Evolutionary conservation across 2,113 vertebrate genomes (phyloP), one percentile per base, ranked within the genome.

Genomic region (Oreotrochilus melanogaster): DNA sequence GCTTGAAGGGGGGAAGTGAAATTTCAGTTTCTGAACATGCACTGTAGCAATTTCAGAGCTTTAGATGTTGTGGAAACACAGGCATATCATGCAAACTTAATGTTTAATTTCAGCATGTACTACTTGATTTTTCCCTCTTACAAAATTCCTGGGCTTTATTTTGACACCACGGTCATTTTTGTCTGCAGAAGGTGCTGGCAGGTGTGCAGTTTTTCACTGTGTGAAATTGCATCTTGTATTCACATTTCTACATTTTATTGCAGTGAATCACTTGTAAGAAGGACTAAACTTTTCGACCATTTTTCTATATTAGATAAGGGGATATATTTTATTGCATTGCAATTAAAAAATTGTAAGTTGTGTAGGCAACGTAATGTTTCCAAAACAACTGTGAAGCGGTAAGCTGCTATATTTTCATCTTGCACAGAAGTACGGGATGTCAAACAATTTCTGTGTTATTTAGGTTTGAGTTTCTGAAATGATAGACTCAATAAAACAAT

Each of bases 31-130:
- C 58, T 37, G 45, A 30, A 22, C 10, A 2, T 27, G 27, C 16
- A 4, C 0, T n/a, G 30, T 50, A 73, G 45, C 22, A 10, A 10
- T 42, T 35, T 48, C 30, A n/a, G 43, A 12, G 14, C 48, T 67
- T 71, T 5, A 60, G 66, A 9, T 85, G 42, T 58, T 85, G 42
- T 58, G 33, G 37, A 78, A 74, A 31, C 39, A 42, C 22, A 3
- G n/a, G 17, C 14, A 31, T 7, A 18, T 14, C 9, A 7, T 7
- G 1, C 33, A n/a, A 31, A 7, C 4, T 30, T 21, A 2, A 5
- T 56, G 61, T 66, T 73, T 42, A n/a, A 51, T 86, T 69, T 58
- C 21, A 5, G 5, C 15, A 18, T 18, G 37, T 18, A 5, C 18
- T 23, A 10, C 7, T 33, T 69, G 23, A 35, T 60, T 48, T n/a